Percentiles rank a stretch among this genome's conserved stretches.
phyloP scores from a whole-genome alignment of 2,797 vertebrate genomes.

The Momotus momota region DNA sequence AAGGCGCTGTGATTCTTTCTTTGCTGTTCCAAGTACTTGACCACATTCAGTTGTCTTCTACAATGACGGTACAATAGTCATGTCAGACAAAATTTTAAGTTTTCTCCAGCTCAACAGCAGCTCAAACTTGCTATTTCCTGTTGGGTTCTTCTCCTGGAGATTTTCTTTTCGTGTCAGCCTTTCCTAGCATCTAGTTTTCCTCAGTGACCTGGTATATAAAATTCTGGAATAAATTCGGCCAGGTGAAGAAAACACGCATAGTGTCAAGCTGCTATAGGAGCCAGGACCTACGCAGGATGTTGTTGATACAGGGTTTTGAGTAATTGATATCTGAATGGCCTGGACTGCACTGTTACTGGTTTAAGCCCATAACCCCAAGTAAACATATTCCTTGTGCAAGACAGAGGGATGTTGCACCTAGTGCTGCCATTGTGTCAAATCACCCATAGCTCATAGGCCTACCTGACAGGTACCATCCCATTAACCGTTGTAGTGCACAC shows the following conservation, averaged over 20 bases:
- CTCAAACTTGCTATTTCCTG: neutral
- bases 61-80: neutral
- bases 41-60: neutral
- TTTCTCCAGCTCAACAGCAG: neutral
- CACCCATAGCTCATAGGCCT: neutral
- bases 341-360: neutral
- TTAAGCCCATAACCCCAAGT: neutral
- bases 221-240: neutral
- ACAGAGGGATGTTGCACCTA: neutral
- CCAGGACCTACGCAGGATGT: neutral
- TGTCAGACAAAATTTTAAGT: neutral
- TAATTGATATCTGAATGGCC: neutral
- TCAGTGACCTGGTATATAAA: neutral
- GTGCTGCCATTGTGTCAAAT: neutral
- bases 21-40: neutral
- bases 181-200: neutral
- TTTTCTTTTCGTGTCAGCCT: neutral
- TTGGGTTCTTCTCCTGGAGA: neutral
- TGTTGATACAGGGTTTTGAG: neutral
- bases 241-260: neutral
- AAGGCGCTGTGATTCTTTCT: neutral
- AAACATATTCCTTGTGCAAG: neutral
- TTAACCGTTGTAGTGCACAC: neutral
- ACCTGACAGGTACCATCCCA: neutral
- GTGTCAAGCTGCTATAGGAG: neutral